Evolutionary conservation across 2,888 invertebrate species (phyloP).

Genomic region (Hirtodrosophila alboralis): DNA sequence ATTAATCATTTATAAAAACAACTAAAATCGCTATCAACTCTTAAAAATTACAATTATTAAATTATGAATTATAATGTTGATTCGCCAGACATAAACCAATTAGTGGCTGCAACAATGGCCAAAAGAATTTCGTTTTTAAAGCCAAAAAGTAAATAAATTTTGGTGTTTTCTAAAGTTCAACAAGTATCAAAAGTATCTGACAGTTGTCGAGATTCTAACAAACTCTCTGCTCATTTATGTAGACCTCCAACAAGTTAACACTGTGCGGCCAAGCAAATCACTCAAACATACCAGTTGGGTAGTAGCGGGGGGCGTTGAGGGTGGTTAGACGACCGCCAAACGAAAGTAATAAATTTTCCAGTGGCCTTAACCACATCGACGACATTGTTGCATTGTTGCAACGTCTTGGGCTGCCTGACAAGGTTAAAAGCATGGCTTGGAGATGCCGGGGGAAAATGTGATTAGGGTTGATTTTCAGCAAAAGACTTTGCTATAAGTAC

Average conservation of each 20-base stretch:
- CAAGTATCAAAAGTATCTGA: slow-evolving; percentile 35
- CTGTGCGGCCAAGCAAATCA: slow-evolving; percentile 63
- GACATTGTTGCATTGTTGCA: slow-evolving; percentile 58
- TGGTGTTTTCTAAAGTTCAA: slow-evolving; percentile 32
- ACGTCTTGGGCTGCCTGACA: slow-evolving; percentile 27
- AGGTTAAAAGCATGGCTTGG: slow-evolving; percentile 48
- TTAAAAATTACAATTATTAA: too few relatives aligned
- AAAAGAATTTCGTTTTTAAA: slow-evolving; percentile 23
- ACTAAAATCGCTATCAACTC: too few relatives aligned
- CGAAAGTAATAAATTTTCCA: slow-evolving; percentile 67
- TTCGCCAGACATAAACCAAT: slow-evolving; percentile 43
- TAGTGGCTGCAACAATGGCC: slow-evolving; percentile 44
- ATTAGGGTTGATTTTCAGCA: slow-evolving; percentile 55
- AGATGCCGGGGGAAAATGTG: slow-evolving; percentile 38
- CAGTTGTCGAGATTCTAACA: slow-evolving; percentile 27
- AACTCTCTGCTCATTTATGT: slow-evolving; percentile 45
- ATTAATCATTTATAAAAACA: too few relatives aligned
- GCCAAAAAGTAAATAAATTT: slow-evolving; percentile 34
- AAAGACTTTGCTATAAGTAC: slow-evolving; percentile 5
- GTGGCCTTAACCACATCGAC: slow-evolving; percentile 31
- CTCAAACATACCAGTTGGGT: slow-evolving; percentile 53
- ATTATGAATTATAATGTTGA: neutral
- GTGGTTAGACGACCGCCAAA: slow-evolving; percentile 30
- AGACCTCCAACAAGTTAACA: slow-evolving; percentile 57
- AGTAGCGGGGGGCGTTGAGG: slow-evolving; percentile 3